Evolutionary conservation across 2,797 vertebrate genomes (phyloP).

Genomic region (Hippoglossus hippoglossus): DNA sequence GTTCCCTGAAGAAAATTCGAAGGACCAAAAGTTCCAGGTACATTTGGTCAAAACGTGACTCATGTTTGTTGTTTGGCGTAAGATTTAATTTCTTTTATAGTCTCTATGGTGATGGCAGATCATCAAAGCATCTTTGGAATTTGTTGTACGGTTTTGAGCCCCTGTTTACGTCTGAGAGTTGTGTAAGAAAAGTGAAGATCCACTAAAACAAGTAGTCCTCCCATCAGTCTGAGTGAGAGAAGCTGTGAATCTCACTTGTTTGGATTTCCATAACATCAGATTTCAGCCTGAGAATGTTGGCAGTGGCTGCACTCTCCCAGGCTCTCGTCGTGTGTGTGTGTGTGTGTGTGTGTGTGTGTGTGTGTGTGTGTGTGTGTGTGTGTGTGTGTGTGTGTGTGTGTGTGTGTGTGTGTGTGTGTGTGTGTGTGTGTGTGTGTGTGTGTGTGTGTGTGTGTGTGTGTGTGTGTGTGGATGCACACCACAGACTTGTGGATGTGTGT

Average conservation of each 20-base stretch:
- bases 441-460: background rate
- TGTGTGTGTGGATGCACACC: slow-evolving; percentile 13
- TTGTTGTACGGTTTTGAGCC: background rate
- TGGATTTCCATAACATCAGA: slow-evolving; percentile 55
- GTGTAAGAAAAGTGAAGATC: background rate
- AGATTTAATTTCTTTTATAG: too few species aligned
- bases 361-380: slow-evolving; percentile 8
- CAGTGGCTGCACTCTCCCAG: slow-evolving; percentile 54
- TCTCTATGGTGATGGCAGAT: background rate
- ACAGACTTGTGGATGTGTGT: slow-evolving; percentile 28
- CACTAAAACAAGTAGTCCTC: slow-evolving; percentile 10
- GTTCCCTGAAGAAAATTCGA: too few species aligned
- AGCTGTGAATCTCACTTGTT: slow-evolving; percentile 51
- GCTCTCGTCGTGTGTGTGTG: slow-evolving; percentile 18
- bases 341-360: slow-evolving; percentile 16
- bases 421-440: slow-evolving; percentile 6
- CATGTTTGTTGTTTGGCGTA: too few species aligned
- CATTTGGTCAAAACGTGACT: too few species aligned
- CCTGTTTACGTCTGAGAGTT: background rate
- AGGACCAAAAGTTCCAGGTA: too few species aligned
- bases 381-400: background rate
- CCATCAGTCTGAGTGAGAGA: slow-evolving; percentile 25
- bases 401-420: slow-evolving; percentile 1
- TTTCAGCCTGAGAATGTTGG: slow-evolving; percentile 61
- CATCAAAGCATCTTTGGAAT: too few species aligned